These are phyloP conservation scores for Odontomyia ornata DNA, from an alignment of 2,888 invertebrate genomes.

Conservation along the genomic window DNA sequence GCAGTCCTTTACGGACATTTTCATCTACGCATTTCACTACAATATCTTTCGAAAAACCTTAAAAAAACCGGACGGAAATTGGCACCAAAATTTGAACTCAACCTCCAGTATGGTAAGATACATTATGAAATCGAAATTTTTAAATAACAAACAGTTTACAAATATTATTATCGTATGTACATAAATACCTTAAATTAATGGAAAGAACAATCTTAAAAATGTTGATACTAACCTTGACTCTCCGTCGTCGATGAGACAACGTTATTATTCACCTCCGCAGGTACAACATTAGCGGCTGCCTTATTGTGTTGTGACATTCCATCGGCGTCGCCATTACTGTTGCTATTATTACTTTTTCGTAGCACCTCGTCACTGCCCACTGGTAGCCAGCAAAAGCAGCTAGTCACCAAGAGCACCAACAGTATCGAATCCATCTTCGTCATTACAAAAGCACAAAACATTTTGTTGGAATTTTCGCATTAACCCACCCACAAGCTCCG, in stretches of 20 bases:
- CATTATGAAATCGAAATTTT: no score
- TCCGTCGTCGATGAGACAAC: constrained; percentile 38
- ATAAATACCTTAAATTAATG: no score
- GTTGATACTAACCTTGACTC: constrained; percentile 36
- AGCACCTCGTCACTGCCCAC: constrained; percentile 46
- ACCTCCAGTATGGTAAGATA: no score
- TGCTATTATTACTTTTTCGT: constrained; percentile 15
- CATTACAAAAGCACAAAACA: constrained; percentile 24
- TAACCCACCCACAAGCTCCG: neutral
- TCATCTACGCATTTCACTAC: no score
- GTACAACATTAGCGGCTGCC: neutral
- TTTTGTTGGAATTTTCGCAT: neutral
- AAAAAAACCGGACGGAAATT: no score
- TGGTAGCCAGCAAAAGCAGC: constrained; percentile 34
- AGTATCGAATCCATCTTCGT: constrained; percentile 46
- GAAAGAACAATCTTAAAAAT: no score
- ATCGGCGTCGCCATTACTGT: neutral
- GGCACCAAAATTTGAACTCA: no score
- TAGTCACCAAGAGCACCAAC: constrained; percentile 48
- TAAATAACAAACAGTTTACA: no score
- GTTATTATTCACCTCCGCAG: constrained; percentile 27
- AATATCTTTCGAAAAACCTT: no score
- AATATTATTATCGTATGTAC: no score
- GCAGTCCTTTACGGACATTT: no score
- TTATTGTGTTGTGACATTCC: constrained; percentile 35